Evolutionary conservation across 2,113 vertebrate genomes (phyloP), one percentile per base, ranked within the genome.

Genomic region (Myanophis thanlyinensis): DNA sequence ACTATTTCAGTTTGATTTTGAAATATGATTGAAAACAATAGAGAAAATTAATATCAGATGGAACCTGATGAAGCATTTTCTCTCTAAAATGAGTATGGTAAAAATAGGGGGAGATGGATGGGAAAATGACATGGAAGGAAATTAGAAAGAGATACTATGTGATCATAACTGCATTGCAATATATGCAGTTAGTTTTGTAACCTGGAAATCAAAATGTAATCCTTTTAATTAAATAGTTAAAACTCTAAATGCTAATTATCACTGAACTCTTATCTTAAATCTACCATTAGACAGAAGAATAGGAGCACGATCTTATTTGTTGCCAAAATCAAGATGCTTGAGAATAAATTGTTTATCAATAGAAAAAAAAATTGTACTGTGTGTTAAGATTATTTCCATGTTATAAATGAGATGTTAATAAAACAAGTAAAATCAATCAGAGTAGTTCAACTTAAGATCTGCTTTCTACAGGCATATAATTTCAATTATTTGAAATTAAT

Each of bases 301-400:
- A 35, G 5, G 22, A 52, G 25, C 20, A 51, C 46, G 30, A 62
- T 49, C 46, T 23, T 23, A 48, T 87, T 91, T 67, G 20, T 51
- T 47, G 22, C 3, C 85, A 91, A 49, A 91, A 87, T 73, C 90
- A 92, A 88, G 85, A 86, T 88, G 56, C 23, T 92, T 87, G 27
- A 22, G 35, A 48, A 22, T 67, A 5, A 91, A 67, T 30, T n/a
- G 23, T 0, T 87, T 91, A 87, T 40, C 22, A 44, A 56, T 25
- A 88, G 25, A 67, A 59, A 88, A 59, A 59, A 47, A 35, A 27
- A 20, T 25, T 47, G 2, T 48, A 44, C 56, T 25, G n/a, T 25
- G 11, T 47, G n/a, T 46, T 86, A 54, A 56, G 51, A 46, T 12
- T 86, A 90, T 25, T 91, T 62, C 8, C 20, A 48, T 59, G 35